Evolutionary conservation across 2,888 invertebrate genomes (phyloP), one percentile per base, ranked within the genome.

Genomic region (Taphrorychus bicolor): DNA sequence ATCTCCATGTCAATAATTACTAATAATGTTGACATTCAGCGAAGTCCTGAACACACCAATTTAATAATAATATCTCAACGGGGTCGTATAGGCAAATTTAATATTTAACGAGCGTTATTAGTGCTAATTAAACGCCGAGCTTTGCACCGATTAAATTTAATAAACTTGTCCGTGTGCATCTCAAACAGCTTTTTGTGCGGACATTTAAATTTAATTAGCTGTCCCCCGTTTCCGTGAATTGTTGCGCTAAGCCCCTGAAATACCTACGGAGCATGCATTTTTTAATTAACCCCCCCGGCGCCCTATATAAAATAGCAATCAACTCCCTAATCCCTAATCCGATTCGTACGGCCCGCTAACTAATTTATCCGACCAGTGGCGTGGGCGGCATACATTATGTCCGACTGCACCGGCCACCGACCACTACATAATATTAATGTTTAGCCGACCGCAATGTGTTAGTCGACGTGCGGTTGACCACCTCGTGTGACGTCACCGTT

Each of bases 401-500:
- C 45, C 16, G 45, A 45, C 45, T 45, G 45, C 45, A 45, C 45
- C 45, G 45, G 45, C 11, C 32, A 32, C 11, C 32, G 45, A 22
- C 51, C 51, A 54, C 32, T 54, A 32, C 54, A 54, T 32, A 54
- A 54, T 54, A 54, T 54, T 54, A 54, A 54, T 54, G 54, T 54
- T 54, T 22, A 54, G 16, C 32, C 24, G 69, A 71, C 78, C 77
- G 71, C 78, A 76, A 74, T 72, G 77, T 76, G 76, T 77, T 53
- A 53, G 70, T 62, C 72, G 72, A 71, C 70, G 69, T 70, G 76
- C 76, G 78, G 77, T 74, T 67, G 70, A 77, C 77, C 77, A 73
- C 73, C 69, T 16, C 32, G 70, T 71, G 73, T 77, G 77, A 78
- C 78, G 77, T 76, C 78, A 76, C 74, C 73, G 76, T 77, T 77